Evolutionary conservation across 1,140 invertebrate species (phyloP).

Genomic region (Hylaeus anthracinus): DNA sequence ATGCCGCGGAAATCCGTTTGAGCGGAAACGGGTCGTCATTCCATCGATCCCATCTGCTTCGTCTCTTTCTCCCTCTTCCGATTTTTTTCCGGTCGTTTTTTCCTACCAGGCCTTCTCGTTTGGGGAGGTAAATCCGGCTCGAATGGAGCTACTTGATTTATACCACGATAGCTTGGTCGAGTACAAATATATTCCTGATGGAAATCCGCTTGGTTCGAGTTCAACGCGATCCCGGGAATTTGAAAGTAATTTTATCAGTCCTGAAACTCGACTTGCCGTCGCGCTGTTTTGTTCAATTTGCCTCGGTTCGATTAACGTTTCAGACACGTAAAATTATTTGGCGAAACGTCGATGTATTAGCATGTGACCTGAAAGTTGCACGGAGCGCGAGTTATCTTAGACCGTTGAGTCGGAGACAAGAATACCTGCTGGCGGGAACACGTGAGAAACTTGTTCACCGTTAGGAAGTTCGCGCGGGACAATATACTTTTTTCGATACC

Average conservation of each 20-base stretch:
- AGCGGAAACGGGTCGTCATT: constrained; percentile 53
- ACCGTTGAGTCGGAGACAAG: too few species aligned
- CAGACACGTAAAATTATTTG: neutral
- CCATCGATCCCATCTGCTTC: constrained; percentile 43
- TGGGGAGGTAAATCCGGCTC: constrained; percentile 13
- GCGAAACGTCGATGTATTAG: too few species aligned
- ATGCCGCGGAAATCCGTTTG: constrained; percentile 58
- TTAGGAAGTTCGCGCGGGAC: neutral
- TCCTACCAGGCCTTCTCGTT: constrained; percentile 8
- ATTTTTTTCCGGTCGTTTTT: neutral
- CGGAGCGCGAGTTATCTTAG: too few species aligned
- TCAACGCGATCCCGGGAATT: neutral
- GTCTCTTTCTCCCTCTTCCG: neutral
- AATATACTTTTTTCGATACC: constrained; percentile 37
- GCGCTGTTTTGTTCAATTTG: neutral
- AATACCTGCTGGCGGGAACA: too few species aligned
- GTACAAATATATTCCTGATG: constrained; percentile 34
- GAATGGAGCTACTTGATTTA: constrained; percentile 33
- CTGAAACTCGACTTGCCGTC: neutral
- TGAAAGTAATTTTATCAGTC: constrained; percentile 21
- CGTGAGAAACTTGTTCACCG: too few species aligned
- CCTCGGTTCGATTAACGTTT: too few species aligned
- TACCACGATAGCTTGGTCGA: constrained; percentile 27
- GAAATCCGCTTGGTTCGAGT: constrained; percentile 21
- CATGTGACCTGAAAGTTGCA: too few species aligned